Evolutionary conservation across 1,140 invertebrate species (phyloP).

Genomic region (Pollicipes pollicipes): DNA sequence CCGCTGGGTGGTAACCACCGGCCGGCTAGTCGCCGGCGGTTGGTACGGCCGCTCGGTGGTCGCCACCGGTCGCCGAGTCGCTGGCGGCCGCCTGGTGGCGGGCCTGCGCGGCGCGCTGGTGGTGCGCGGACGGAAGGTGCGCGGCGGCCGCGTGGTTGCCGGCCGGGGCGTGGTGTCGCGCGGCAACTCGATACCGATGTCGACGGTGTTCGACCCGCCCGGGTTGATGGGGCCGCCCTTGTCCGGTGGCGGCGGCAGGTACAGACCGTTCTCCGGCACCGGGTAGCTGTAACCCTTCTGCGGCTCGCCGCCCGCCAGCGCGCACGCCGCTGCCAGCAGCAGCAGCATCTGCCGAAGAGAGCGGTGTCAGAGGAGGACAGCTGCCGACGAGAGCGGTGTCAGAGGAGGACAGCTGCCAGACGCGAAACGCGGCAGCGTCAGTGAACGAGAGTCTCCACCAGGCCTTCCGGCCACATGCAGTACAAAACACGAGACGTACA

Average conservation of each 20-base stretch:
- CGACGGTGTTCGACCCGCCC: background rate
- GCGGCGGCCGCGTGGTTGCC: background rate
- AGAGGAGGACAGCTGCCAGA: too few relatives aligned
- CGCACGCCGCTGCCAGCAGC: background rate
- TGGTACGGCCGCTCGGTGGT: too few relatives aligned
- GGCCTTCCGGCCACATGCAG: too few relatives aligned
- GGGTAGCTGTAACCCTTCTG: background rate
- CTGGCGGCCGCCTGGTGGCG: background rate
- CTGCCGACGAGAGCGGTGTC: too few relatives aligned
- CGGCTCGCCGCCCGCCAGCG: background rate
- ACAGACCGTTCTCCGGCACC: background rate
- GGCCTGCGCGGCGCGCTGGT: too few relatives aligned
- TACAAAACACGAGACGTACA: too few relatives aligned
- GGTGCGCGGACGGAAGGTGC: too few relatives aligned
- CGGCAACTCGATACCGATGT: background rate
- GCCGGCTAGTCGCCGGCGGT: background rate
- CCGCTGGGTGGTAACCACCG: too few relatives aligned
- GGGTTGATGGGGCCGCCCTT: background rate
- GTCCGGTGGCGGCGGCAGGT: background rate
- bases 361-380: too few relatives aligned
- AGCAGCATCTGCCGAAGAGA: background rate
- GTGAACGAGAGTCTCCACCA: too few relatives aligned
- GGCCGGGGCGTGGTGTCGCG: background rate
- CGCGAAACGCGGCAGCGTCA: too few relatives aligned
- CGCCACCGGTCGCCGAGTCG: background rate